Base-by-base conservation (phyloP, 2,888 invertebrate genomes). In the Camponotus fellah region DNA sequence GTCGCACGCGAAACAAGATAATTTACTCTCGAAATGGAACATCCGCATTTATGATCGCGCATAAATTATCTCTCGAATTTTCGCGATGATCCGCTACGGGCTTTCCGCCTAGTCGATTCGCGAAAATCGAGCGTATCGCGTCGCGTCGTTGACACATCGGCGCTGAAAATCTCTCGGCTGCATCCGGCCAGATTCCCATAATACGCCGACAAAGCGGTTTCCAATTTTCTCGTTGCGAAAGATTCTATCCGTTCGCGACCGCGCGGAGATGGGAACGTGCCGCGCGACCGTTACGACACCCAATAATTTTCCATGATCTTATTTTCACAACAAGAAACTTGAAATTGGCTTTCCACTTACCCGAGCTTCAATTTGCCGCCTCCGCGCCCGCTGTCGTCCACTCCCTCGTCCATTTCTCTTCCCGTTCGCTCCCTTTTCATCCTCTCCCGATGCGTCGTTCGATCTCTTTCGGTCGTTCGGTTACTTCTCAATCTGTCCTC, bases 301-400 rank as follows among this genome's bases (percentile, higher is more conserved):
- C 85, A 81, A 88, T 89, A 87, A 90, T 89, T 85, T 86, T 43
- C 69, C 58, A 37, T 53, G 83, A 87, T 87, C 87, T 86, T 87
- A 87, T 89, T 90, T 86, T 84, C 86, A 46, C 86, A 84, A 85
- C 83, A 86, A 85, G 87, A 83, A 90, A 79, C 75, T 65, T 66
- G 65, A 87, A 90, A 88, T 90, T 88, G 87, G 86, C 88, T 87
- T 85, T 86, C 87, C 88, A 87, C 90, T 89, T 86, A 89, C 86
- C 58, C 85, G 84, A 83, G 75, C 83, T 88, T 86, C 90, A 84
- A 90, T 90, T 90, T 86, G 60, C 74, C 64, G 66, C 37, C 82
- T 81, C 21, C 66, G 53, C 86, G 66, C 65, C 26, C 84, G 40
- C 56, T 32, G 46, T 21, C 81, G 32, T 34, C n/a, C 58, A 40